phyloP scores from a whole-genome alignment of 2,888 invertebrate genomes.

The Euplexia lucipara region DNA sequence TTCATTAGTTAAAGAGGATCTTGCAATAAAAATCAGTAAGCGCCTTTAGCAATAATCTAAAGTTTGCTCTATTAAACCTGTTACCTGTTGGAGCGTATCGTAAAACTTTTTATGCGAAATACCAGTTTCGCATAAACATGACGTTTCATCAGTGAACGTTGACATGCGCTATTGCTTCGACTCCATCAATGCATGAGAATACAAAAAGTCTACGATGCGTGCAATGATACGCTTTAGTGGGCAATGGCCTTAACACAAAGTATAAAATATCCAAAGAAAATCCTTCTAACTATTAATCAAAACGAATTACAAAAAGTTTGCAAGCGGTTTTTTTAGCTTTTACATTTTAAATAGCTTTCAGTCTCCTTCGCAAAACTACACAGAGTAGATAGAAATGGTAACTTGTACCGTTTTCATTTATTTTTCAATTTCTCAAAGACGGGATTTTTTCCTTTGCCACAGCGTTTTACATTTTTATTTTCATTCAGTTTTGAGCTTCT shows the following conservation, averaged over 20 bases:
- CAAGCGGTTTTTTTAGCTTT: slow-evolving; percentile 25
- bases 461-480: slow-evolving; percentile 37
- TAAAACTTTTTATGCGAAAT: slow-evolving; percentile 49
- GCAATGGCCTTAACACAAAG: slow-evolving; percentile 42
- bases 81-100: slow-evolving; percentile 40
- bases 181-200: slow-evolving; percentile 43
- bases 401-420: slow-evolving; percentile 54
- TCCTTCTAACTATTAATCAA: slow-evolving; percentile 25
- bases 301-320: slow-evolving; percentile 21
- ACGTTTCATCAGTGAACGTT: slow-evolving; percentile 42
- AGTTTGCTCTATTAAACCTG: slow-evolving; percentile 52
- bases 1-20: slow-evolving; percentile 33
- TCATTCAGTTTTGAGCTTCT: slow-evolving; percentile 42
- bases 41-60: slow-evolving; percentile 39
- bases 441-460: slow-evolving; percentile 45
- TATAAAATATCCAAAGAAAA: slow-evolving; percentile 15
- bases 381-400: slow-evolving; percentile 21
- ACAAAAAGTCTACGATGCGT: slow-evolving; percentile 46
- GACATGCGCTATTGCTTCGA: slow-evolving; percentile 53
- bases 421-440: slow-evolving; percentile 58
- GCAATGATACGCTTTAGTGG: slow-evolving; percentile 44
- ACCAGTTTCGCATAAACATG: slow-evolving; percentile 47
- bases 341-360: slow-evolving; percentile 40
- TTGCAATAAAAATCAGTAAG: slow-evolving; percentile 34
- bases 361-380: slow-evolving; percentile 20